Conservation (phyloP, 2,888 invertebrate genomes). For the Trichopria drosophilae region DNA sequence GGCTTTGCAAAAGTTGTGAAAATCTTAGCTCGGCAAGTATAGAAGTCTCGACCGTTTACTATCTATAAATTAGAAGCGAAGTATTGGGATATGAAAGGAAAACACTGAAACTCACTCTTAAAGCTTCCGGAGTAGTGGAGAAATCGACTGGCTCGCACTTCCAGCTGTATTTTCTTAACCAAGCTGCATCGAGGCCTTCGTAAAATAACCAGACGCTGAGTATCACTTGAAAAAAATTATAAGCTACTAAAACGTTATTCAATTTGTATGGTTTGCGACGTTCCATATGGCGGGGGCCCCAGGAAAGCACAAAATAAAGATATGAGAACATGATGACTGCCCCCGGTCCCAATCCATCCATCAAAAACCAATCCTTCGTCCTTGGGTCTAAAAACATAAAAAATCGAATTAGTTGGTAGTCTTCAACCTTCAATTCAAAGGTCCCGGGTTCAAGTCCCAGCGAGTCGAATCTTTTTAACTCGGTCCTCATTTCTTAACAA, state of each 20-base stretch:
- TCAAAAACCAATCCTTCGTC: constrained; percentile 75
- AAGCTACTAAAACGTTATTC: constrained; percentile 76
- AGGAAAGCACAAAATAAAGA: constrained; percentile 71
- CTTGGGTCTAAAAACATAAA: constrained; percentile 64
- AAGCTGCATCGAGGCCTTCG: constrained; percentile 77
- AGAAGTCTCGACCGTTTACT: background rate
- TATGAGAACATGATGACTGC: constrained; percentile 69
- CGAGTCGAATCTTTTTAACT: too few species aligned
- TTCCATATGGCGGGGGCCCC: constrained; percentile 87
- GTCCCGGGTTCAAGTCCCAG: too few species aligned
- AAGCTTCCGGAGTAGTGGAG: constrained; percentile 73
- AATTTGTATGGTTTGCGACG: constrained; percentile 82
- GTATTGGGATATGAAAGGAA: too few species aligned
- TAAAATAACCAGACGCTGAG: constrained; percentile 80
- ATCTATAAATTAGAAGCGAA: background rate
- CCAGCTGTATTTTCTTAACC: constrained; percentile 83
- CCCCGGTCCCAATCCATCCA: constrained; percentile 72
- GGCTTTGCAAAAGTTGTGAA: background rate
- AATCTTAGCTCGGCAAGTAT: background rate
- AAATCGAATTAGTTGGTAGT: too few species aligned
- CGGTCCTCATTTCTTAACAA: too few species aligned
- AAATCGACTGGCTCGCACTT: constrained; percentile 91
- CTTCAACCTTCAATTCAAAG: too few species aligned
- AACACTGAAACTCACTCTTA: constrained; percentile 68
- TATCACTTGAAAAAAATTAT: constrained; percentile 86